Evolutionary conservation across 2,797 vertebrate genomes (phyloP).

Genomic region (Sarcophilus harrisii): DNA sequence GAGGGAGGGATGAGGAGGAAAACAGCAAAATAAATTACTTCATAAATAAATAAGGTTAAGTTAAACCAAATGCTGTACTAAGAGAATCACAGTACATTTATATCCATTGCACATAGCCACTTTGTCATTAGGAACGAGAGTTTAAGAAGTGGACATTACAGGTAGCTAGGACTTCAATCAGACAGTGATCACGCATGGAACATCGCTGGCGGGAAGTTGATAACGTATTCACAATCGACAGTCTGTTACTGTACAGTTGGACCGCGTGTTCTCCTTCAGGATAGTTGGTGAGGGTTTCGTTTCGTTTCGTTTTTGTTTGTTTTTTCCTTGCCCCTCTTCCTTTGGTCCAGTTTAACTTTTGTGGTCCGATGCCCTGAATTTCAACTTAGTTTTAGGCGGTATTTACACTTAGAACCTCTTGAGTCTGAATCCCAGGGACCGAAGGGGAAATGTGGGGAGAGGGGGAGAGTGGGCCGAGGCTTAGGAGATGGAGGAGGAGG

Average conservation of each 20-base stretch:
- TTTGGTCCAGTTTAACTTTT: slow-evolving; percentile 57
- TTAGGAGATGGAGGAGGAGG: slow-evolving; percentile 18
- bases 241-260: not conserved
- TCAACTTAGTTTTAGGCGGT: slow-evolving; percentile 38
- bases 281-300: not conserved
- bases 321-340: not conserved
- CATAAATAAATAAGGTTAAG: slow-evolving; percentile 83
- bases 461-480: slow-evolving; percentile 32
- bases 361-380: slow-evolving; percentile 58
- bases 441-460: not conserved
- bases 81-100: slow-evolving; percentile 91
- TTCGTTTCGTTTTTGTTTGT: not conserved
- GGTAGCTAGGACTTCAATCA: slow-evolving; percentile 38
- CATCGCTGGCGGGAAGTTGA: slow-evolving; percentile 26
- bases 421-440: slow-evolving; percentile 36
- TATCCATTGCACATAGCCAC: slow-evolving; percentile 97
- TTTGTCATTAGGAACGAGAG: slow-evolving; percentile 80
- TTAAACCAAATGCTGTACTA: slow-evolving; percentile 87
- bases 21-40: slow-evolving; percentile 86
- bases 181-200: not conserved
- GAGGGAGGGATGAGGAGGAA: slow-evolving; percentile 13
- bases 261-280: not conserved
- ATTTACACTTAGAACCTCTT: slow-evolving; percentile 72
- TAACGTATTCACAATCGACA: slow-evolving; percentile 51
- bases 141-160: slow-evolving; percentile 77